These are phyloP conservation scores for Lanius ludovicianus DNA, from an alignment of 2,113 vertebrate species.

Conservation along the genomic window DNA sequence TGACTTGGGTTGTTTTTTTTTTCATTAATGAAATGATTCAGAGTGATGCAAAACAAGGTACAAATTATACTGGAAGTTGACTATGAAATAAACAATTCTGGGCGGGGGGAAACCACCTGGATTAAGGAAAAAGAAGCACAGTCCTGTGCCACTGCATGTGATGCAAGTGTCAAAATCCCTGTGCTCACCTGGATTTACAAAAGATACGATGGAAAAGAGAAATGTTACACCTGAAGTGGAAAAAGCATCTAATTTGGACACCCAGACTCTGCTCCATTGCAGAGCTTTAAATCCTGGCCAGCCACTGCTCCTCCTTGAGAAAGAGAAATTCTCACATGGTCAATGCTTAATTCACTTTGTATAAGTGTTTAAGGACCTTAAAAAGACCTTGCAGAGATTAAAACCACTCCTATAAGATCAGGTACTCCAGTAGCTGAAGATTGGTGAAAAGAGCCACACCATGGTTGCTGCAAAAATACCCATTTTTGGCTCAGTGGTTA, in stretches of 20 bases:
- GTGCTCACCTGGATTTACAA: neutral
- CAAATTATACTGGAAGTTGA: neutral
- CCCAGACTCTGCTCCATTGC: neutral
- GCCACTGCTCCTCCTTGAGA: neutral
- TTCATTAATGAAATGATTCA: conserved; percentile 40
- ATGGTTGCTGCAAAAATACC: neutral
- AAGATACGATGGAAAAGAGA: neutral
- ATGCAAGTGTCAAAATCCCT: neutral
- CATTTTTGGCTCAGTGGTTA: neutral
- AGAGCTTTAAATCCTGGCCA: neutral
- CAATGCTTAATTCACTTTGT: neutral
- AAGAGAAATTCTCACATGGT: neutral
- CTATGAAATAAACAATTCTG: neutral
- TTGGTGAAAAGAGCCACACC: neutral
- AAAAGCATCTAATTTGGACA: neutral
- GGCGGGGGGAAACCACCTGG: fast-evolving
- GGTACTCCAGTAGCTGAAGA: fast-evolving
- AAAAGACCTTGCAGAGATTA: neutral
- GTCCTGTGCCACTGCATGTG: neutral
- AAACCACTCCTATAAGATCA: neutral
- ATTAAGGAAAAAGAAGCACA: neutral
- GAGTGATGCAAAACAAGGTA: conserved; percentile 18
- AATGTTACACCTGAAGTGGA: neutral
- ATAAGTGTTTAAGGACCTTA: neutral
- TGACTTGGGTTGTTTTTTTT: neutral